Evolutionary conservation across 2,797 vertebrate genomes (phyloP).

Genomic region (Orestias chungarensis): DNA sequence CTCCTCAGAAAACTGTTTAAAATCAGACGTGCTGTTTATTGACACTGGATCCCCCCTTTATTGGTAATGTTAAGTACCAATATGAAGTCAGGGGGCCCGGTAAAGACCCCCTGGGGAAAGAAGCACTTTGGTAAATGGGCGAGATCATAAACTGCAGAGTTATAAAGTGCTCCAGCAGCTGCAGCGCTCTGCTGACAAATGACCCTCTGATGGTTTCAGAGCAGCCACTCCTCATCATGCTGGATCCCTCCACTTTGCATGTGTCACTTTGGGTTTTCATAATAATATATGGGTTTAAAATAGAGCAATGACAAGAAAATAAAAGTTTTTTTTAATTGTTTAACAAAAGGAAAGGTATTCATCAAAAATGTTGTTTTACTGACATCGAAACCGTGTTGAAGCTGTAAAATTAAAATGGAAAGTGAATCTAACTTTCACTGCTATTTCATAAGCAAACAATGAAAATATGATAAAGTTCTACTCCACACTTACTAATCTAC

Average conservation of each 20-base stretch:
- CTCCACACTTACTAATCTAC: no score
- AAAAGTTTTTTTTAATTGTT: neutral
- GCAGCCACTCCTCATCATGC: conserved; percentile 24
- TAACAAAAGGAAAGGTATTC: no score
- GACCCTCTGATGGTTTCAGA: conserved; percentile 44
- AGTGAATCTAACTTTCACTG: no score
- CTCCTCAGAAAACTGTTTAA: conserved; percentile 48
- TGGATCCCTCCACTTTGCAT: neutral
- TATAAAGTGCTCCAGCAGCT: conserved; percentile 76
- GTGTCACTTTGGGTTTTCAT: neutral
- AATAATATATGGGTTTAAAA: neutral
- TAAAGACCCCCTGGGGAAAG: conserved; percentile 75
- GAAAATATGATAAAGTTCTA: no score
- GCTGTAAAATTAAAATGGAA: no score
- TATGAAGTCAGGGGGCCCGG: conserved; percentile 72
- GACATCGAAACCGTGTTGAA: no score
- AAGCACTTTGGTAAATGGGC: conserved; percentile 60
- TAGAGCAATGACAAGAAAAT: neutral
- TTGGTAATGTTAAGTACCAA: conserved; percentile 73
- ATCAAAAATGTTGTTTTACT: no score
- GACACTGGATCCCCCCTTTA: conserved; percentile 73
- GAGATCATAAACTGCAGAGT: conserved; percentile 65
- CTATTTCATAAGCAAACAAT: no score
- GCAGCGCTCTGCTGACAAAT: conserved; percentile 67
- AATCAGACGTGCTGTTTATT: conserved; percentile 64